phyloP scores from a whole-genome alignment of 1,140 invertebrate genomes.

The Pseudoatta argentina region DNA sequence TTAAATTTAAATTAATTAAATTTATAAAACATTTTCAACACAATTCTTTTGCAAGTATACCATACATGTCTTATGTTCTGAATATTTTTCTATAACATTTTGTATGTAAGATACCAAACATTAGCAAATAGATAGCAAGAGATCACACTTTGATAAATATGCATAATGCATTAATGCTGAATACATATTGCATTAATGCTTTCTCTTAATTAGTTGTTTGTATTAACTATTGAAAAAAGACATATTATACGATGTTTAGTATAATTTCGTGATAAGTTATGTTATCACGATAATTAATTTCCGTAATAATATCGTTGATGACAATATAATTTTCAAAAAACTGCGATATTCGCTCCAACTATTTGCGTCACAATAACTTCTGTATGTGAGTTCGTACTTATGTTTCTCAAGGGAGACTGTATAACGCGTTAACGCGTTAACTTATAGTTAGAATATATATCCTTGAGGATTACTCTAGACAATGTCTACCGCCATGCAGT shows the following conservation, averaged over 20 bases:
- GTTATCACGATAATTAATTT: conserved; percentile 39
- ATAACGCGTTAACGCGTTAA: conserved; percentile 59
- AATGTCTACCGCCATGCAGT: neutral
- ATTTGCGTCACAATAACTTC: conserved; percentile 41
- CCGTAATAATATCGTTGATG: conserved; percentile 1
- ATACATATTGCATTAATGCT: neutral
- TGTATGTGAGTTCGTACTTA: conserved; percentile 53
- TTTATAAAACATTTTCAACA: neutral
- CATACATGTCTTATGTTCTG: neutral
- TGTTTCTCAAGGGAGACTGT: conserved; percentile 43
- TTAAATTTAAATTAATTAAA: conserved; percentile 8
- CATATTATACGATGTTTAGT: conserved; percentile 9
- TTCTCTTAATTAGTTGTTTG: conserved; percentile 16
- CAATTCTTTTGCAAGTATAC: neutral
- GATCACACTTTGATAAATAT: neutral
- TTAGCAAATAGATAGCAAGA: neutral
- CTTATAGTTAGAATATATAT: conserved; percentile 61
- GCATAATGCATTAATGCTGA: neutral
- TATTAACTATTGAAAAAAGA: neutral
- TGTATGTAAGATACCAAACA: neutral
- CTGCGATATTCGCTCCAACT: conserved; percentile 28
- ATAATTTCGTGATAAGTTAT: neutral
- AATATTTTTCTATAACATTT: neutral
- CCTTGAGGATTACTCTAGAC: conserved; percentile 49
- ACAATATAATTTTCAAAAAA: conserved; percentile 50